These are phyloP conservation scores for Rhopilema esculentum DNA, from an alignment of 30 jellyfish, hydroid and myxozoan species.

Conservation along the genomic window DNA sequence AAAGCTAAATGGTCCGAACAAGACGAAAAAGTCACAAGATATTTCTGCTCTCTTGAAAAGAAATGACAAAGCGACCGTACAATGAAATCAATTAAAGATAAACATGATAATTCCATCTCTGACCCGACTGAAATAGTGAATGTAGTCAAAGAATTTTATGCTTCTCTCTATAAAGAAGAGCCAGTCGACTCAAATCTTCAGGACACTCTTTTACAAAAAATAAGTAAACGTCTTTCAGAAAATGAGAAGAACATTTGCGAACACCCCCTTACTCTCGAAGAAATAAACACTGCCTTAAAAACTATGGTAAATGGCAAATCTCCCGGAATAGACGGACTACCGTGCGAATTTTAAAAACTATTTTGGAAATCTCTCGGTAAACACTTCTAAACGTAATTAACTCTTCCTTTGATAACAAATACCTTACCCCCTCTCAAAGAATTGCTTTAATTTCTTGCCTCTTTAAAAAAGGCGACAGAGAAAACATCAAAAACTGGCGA, in stretches of 20 bases:
- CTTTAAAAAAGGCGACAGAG: too few relatives aligned
- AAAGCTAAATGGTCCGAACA: constrained; percentile 31
- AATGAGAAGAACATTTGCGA: constrained; percentile 9
- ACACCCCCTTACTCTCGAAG: constrained; percentile 13
- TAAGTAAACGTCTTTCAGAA: background rate
- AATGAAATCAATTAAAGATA: constrained; percentile 3
- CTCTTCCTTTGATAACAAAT: too few relatives aligned
- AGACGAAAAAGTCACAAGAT: constrained; percentile 29
- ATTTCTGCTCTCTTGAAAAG: constrained; percentile 29
- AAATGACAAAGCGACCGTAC: constrained; percentile 6
- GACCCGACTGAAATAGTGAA: constrained; percentile 5
- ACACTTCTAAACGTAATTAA: too few relatives aligned
- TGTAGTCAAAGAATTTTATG: constrained; percentile 15
- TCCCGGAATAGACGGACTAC: too few relatives aligned
- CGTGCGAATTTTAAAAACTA: too few relatives aligned
- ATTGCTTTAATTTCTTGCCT: too few relatives aligned
- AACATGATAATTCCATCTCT: background rate
- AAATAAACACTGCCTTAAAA: constrained; percentile 2
- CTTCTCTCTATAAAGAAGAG: constrained; percentile 15
- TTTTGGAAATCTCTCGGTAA: too few relatives aligned
- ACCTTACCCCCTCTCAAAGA: too few relatives aligned
- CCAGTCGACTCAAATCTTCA: constrained; percentile 5
- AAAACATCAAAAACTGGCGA: too few relatives aligned
- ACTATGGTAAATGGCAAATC: too few relatives aligned
- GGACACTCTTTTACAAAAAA: background rate